phyloP scores from a whole-genome alignment of 2,888 invertebrate genomes.

The Cephus nigrinus region DNA sequence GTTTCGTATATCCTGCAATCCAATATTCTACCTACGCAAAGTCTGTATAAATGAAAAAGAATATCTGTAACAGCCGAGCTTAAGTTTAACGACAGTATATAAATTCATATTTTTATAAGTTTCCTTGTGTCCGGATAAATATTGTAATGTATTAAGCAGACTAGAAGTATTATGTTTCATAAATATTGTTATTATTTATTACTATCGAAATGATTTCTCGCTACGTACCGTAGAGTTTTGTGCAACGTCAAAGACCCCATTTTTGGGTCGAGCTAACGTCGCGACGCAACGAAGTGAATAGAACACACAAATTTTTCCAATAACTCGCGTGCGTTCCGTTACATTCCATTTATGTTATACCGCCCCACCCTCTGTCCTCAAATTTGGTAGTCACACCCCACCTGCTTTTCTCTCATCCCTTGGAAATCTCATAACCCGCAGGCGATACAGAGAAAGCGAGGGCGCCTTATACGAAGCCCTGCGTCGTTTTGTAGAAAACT shows the following conservation, averaged over 20 bases:
- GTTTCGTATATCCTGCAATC: not conserved
- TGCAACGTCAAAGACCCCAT: conserved; percentile 4
- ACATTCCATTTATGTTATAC: not conserved
- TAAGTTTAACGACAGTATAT: not conserved
- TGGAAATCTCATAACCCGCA: not conserved
- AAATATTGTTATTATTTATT: not conserved
- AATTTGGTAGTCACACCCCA: not conserved
- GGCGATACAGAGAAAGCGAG: not conserved
- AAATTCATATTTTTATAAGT: not conserved
- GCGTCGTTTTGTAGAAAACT: not conserved
- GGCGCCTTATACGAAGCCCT: not conserved
- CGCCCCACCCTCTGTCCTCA: not conserved
- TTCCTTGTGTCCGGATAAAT: not conserved
- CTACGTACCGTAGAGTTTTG: not conserved
- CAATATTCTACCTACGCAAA: not conserved
- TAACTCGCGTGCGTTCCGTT: conserved; percentile 1
- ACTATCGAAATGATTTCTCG: not conserved
- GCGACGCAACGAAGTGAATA: not conserved
- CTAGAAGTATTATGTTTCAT: not conserved
- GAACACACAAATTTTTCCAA: not conserved
- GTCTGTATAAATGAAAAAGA: not conserved
- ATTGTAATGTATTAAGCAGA: not conserved
- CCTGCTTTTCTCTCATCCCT: not conserved
- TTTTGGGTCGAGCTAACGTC: not conserved
- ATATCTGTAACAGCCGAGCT: not conserved